Base-by-base conservation (phyloP, 1,140 invertebrate genomes). In the Anastrepha ludens region DNA sequence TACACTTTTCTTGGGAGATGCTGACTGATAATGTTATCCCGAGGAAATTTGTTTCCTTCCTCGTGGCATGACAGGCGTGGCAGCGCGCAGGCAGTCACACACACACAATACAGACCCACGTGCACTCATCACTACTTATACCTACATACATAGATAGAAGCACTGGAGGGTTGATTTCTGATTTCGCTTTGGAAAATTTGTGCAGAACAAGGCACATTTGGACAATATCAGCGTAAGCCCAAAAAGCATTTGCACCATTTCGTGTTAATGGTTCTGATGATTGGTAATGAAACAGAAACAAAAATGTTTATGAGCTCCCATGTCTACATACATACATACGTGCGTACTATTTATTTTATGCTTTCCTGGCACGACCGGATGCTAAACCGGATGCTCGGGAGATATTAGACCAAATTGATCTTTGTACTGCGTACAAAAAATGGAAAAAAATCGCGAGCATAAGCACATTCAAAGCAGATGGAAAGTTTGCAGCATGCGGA, bases 1-100 rank as follows among this genome's bases (percentile, higher is more conserved):
- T 90, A 92, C 91, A 91, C 92, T 91, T 92, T 92, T 90, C 91
- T 91, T 92, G 8, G 3, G 11, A 60, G 85, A 62, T 62, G 90
- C 90, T 89, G 90, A 89, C 90, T 90, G 91, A 92, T 92, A 92
- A 92, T 90, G 89, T 87, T 90, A 62, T 67, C 44, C 47, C n/a
- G 47, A 74, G 58, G 65, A 74, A 74, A 87, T 81, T 81, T 81
- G 74, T 81, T 81, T 81, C 74, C 74, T 81, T 20, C 47, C 74
- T 81, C 55, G 70, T 13, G 70, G 70, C 74, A 81, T 29, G 44
- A 20, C 74, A 55, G 17, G 47, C 74, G n/a, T 29, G 4, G 3
- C 29, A 8, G 64, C 20, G 20, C n/a, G 62, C 62, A n/a, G 65
- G 13, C 17, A 55, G 29, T 29, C 47, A 5, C 41, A 20, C 11